phyloP scores from a whole-genome alignment of 2,113 vertebrate genomes.

The Salvelinus sp. region DNA sequence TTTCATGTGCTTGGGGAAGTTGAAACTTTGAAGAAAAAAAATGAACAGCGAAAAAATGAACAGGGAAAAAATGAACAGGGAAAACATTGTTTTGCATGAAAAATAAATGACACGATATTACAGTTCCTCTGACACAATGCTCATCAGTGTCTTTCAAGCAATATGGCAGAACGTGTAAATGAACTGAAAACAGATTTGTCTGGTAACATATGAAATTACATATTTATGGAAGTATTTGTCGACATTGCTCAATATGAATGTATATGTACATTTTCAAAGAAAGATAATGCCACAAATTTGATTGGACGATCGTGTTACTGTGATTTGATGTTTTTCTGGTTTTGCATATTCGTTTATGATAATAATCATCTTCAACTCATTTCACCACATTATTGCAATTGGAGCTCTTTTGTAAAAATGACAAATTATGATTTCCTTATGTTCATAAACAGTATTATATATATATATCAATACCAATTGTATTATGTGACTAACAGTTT shows the following conservation, averaged over 20 bases:
- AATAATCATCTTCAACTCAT: conserved; percentile 6
- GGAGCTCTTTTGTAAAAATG: conserved; percentile 35
- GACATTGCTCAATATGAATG: conserved; percentile 46
- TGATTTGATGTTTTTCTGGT: neutral
- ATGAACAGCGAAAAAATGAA: conserved; percentile 21
- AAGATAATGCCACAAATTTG: too few relatives aligned
- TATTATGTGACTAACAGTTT: conserved; percentile 39
- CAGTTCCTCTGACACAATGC: conserved; percentile 50
- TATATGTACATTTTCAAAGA: too few relatives aligned
- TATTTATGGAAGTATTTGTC: conserved; percentile 21
- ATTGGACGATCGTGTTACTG: conserved; percentile 55
- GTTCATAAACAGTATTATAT: neutral
- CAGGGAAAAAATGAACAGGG: conserved; percentile 2
- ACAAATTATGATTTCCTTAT: conserved; percentile 44
- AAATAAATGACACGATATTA: conserved; percentile 39
- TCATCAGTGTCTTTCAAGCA: conserved; percentile 45
- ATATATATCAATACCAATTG: too few relatives aligned
- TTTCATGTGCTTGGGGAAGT: conserved; percentile 31
- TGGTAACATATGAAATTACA: conserved; percentile 1
- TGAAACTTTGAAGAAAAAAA: too few relatives aligned
- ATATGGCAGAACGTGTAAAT: conserved; percentile 37
- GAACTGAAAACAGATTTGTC: neutral
- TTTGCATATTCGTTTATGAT: neutral
- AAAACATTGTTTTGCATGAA: conserved; percentile 40
- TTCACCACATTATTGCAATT: conserved; percentile 5